These are phyloP conservation scores for Trididemnum nubilum DNA, from an alignment of 23 tunicate species.

Conservation along the genomic window DNA sequence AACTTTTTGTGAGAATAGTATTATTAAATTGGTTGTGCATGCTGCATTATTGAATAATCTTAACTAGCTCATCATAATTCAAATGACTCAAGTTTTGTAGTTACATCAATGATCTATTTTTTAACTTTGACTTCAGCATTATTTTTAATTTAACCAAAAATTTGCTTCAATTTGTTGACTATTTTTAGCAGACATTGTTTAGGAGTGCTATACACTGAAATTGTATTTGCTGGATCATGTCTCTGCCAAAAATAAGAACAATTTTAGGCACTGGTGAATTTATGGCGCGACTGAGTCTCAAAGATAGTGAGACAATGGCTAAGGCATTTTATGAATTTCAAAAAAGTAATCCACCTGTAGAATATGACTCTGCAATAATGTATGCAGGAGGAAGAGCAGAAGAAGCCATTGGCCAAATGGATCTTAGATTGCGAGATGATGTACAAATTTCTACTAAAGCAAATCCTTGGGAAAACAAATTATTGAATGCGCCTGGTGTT, in stretches of 20 bases:
- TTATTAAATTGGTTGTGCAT: too few species aligned
- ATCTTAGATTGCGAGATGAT: background rate
- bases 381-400: conserved; percentile 85
- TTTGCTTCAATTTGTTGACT: too few species aligned
- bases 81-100: too few species aligned
- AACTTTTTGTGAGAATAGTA: too few species aligned
- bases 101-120: too few species aligned
- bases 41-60: too few species aligned
- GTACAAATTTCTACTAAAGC: conserved; percentile 82
- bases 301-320: conserved; percentile 37
- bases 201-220: too few species aligned
- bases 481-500: conserved; percentile 54
- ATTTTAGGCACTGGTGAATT: conserved; percentile 80
- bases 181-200: too few species aligned
- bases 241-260: conserved; percentile 27
- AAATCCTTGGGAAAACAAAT: conserved; percentile 81
- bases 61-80: too few species aligned
- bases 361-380: conserved; percentile 69
- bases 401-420: conserved; percentile 62
- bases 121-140: too few species aligned
- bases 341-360: background rate
- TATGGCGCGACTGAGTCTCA: conserved; percentile 44
- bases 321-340: conserved; percentile 27
- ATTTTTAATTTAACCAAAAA: too few species aligned
- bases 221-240: too few species aligned